These are phyloP conservation scores for Martes martes DNA, from an alignment of 2,113 vertebrate species.

Conservation along the genomic window DNA sequence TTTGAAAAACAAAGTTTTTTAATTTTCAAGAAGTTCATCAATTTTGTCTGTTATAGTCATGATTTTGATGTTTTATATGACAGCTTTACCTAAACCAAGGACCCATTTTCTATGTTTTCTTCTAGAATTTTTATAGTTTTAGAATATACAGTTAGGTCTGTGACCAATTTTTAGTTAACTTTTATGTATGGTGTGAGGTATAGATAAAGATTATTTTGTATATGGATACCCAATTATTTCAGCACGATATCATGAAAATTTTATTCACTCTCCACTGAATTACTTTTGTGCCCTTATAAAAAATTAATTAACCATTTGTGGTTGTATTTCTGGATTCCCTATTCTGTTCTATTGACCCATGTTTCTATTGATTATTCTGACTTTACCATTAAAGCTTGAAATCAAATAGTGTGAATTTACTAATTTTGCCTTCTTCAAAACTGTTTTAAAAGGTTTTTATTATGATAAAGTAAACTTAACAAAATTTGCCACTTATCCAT, in stretches of 20 bases:
- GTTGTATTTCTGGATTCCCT: not conserved
- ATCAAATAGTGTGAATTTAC: not conserved
- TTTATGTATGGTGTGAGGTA: not conserved
- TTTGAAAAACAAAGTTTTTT: not conserved
- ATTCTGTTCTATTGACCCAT: not conserved
- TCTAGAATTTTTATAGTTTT: not conserved
- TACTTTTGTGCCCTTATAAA: not conserved
- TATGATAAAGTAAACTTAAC: not conserved
- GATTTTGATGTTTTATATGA: not conserved
- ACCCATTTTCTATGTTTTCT: not conserved
- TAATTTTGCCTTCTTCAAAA: not conserved
- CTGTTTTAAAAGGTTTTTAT: not conserved
- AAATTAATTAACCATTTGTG: not conserved
- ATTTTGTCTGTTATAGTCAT: not conserved
- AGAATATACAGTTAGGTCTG: not conserved
- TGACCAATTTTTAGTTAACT: not conserved
- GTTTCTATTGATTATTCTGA: not conserved
- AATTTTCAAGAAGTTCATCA: not conserved
- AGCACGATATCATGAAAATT: not conserved
- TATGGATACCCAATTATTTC: not conserved
- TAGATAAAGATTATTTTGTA: not conserved
- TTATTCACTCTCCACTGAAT: not conserved
- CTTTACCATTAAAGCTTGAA: not conserved
- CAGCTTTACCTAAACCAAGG: not conserved
- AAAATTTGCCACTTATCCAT: not conserved